Base-by-base conservation (phyloP, 2,888 invertebrate species). In the Limenitis camilla region DNA sequence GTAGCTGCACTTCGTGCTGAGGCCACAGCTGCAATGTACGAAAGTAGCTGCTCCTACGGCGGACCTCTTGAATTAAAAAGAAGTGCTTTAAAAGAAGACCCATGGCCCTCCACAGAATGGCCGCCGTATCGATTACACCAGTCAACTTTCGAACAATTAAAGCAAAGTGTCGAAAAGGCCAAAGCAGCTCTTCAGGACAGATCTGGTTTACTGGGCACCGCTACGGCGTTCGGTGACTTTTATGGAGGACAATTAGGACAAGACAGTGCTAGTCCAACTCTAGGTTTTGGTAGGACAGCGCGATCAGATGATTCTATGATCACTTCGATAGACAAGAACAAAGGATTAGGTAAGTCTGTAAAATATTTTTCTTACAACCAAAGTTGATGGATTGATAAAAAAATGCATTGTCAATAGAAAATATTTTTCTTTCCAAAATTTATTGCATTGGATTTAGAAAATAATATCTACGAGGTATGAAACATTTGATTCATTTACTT, bases 31-130 rank as follows among this genome's bases (percentile, higher is more conserved):
- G 90, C 89, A 74, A 96, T 96, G 96, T 96, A 96, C 91, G 96
- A 96, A 90, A 95, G 95, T 88, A 95, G 95, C 74, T 96, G 96
- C 89, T 96, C 95, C 81, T 96, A 96, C 88, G 94, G 95, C 76
- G 93, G 93, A 78, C 93, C 93, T 72, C 85, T 94, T 69, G 94
- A 94, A 85, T 86, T 94, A 68, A 94, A 94, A 79, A 89, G 93
- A 67, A 90, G 91, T 61, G 90, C 92, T 58, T 71, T 88, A 41
- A 84, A 86, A 60, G 89, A 85, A 66, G 89, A 85, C 61, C 88
- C 84, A 42, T 91, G 91, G 80, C 90, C 92, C 5, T 88, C 92
- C 0, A 76, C 90, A 50, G 93, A 93, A 76, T 93, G 93, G 92
- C 91, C 92, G 0, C 90, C 91, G 0, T 96, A 96, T 78, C 91